Percentiles rank a stretch among this genome's conserved stretches.
phyloP scores from a whole-genome alignment of 2,888 invertebrate genomes.

The Zhuqinia jingwanae region DNA sequence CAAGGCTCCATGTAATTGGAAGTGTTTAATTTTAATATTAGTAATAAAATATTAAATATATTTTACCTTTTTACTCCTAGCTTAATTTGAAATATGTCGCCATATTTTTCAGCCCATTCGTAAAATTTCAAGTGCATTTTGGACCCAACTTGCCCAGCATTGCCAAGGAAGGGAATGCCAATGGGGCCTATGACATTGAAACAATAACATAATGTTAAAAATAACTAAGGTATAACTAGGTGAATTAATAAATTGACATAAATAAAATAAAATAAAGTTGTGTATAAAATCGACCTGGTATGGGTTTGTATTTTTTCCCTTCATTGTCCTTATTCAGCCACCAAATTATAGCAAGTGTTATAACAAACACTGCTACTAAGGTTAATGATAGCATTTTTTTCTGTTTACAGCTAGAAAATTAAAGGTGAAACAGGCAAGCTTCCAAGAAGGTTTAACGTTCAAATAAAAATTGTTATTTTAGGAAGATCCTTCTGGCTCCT shows the following conservation, averaged over 20 bases:
- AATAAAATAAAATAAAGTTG: too few relatives aligned
- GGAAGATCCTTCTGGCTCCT: too few relatives aligned
- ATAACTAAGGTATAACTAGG: too few relatives aligned
- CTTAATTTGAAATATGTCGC: slow-evolving; percentile 52
- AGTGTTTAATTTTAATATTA: too few relatives aligned
- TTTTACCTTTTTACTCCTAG: slow-evolving; percentile 52
- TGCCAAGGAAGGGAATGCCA: slow-evolving; percentile 59
- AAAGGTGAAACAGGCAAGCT: too few relatives aligned
- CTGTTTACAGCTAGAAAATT: too few relatives aligned
- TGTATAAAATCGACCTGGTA: slow-evolving; percentile 55
- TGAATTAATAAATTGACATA: too few relatives aligned
- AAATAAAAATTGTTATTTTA: too few relatives aligned
- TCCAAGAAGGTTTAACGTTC: neutral
- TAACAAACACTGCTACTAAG: slow-evolving; percentile 29
- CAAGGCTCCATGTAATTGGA: too few relatives aligned
- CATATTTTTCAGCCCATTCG: slow-evolving; percentile 69
- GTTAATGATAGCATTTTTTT: slow-evolving; percentile 42
- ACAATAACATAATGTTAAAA: too few relatives aligned
- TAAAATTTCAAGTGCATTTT: slow-evolving; percentile 46
- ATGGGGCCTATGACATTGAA: slow-evolving; percentile 51
- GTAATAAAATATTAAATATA: too few relatives aligned
- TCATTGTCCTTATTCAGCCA: slow-evolving; percentile 43
- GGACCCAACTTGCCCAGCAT: slow-evolving; percentile 49
- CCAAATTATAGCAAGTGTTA: slow-evolving; percentile 47
- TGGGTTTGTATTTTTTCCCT: slow-evolving; percentile 18